Evolutionary conservation across 2,113 vertebrate species (phyloP), one percentile per base, ranked within the genome.

Genomic region (Syngnathoides biaculeatus): DNA sequence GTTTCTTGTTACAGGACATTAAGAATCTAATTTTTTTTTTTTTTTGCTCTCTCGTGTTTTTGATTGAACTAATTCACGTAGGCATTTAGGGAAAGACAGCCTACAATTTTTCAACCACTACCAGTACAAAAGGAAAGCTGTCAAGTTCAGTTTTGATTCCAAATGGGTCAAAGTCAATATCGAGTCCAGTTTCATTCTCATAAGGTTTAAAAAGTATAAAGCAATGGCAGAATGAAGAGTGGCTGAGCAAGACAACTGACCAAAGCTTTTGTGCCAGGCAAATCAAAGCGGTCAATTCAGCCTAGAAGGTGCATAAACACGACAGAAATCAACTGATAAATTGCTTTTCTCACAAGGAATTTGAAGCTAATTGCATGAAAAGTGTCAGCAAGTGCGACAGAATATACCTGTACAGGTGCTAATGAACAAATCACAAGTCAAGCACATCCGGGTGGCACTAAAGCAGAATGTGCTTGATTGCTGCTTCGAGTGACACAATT

Each of bases 61-160:
- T 30, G 8, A 61, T 19, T 67, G 24, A 22, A 11, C 26, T 45
- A 42, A 35, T 45, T 60, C 3, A 0, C 77, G 69, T 64, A 10
- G 47, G 17, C 59, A 39, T 15, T 39, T 55, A 62, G 64, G 39
- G 27, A 59, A 62, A 52, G 69, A 70, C 38, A 77, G 50, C 42
- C 61, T 58, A 45, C 64, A 69, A 79, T 84, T 76, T 73, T 30
- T 19, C 15, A 50, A 71, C 76, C 67, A 42, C 52, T 69, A n/a
- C n/a, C n/a, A 26, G 72, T 67, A 40, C 14, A 27, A 47, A 13
- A 45, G 27, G 30, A 40, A 40, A 8, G 10, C 38, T 22, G n/a
- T 22, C 20, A 22, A 12, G 20, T 61, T 19, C 38, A 22, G 11
- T 40, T 40, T 60, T n/a, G 9, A 22, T 40, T 61, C 30, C 14